Base-by-base conservation (phyloP, 2,888 invertebrate species). In the Listrodromus nycthemerus region DNA sequence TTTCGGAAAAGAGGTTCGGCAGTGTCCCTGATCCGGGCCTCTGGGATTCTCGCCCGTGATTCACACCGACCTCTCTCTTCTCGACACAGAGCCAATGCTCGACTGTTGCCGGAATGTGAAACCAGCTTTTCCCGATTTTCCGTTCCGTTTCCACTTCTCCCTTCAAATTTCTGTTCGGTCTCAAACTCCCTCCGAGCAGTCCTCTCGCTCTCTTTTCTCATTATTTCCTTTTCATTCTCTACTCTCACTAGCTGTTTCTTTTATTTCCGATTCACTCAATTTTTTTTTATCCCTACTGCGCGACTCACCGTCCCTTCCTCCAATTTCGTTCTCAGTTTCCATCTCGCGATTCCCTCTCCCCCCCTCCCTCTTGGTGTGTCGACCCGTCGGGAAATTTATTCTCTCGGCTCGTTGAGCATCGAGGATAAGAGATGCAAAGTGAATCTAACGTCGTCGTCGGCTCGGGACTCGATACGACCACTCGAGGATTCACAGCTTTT, bases 381-480 rank as follows among this genome's bases (percentile, higher is more conserved):
- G 61, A 84, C 71, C 84, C 84, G 75, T 61, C 81, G 84, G 82
- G 79, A 80, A 85, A 85, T 86, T 82, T 82, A 86, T 86, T 86
- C 82, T 82, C 83, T 80, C 85, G 85, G 52, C 78, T 84, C 82
- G 80, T 83, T 86, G 86, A 66, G 69, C 80, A 80, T 58, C 65
- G 52, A 71, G 73, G 48, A 75, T 84, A 77, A 82, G 81, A 83
- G 82, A 83, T 85, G 78, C 84, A 86, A 86, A 86, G 85, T 86
- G 86, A 85, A 86, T 86, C 80, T 84, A 86, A 85, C 80, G 83
- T 83, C 79, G 79, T 81, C 75, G 74, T 61, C 61, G 75, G 70
- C 78, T 76, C 69, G 75, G 33, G 71, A 80, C 66, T 82, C 85
- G 82, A 86, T 86, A 82, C 80, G 82, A 75, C 83, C 85, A 85